Conservation (phyloP, 2,888 invertebrate species). For the Rhaphigaster nebulosa region DNA sequence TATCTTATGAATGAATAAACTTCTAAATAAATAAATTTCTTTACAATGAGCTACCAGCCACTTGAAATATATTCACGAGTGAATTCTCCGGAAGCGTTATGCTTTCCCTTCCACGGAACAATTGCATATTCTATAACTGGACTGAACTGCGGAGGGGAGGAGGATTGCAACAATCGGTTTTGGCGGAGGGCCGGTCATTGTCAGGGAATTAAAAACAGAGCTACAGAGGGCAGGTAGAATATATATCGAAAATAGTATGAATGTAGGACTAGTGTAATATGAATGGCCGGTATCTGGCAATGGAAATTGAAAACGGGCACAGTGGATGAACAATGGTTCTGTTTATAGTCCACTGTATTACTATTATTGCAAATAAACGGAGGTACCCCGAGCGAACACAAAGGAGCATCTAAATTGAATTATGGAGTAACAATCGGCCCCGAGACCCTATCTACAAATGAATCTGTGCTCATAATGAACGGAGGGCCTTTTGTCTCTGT, state of each 20-base stretch:
- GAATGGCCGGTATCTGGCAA: constrained; percentile 21
- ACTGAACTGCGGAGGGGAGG: not conserved
- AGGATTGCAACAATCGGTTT: not conserved
- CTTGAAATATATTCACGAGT: not conserved
- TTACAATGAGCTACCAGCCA: not conserved
- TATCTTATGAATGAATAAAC: too few relatives aligned
- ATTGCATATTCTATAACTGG: constrained; percentile 15
- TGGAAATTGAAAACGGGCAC: constrained; percentile 52
- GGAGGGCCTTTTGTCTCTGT: constrained; percentile 38
- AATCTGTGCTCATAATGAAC: constrained; percentile 60
- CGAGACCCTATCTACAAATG: constrained; percentile 57
- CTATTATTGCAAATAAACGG: constrained; percentile 57
- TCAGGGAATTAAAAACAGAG: constrained; percentile 34
- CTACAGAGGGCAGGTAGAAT: constrained; percentile 29
- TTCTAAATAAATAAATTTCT: not conserved
- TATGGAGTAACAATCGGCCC: constrained; percentile 53
- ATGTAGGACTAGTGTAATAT: constrained; percentile 54
- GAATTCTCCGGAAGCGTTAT: not conserved
- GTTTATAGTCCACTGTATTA: constrained; percentile 57
- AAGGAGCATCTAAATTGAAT: constrained; percentile 56
- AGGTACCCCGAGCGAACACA: constrained; percentile 9
- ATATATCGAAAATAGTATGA: constrained; percentile 41
- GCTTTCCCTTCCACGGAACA: not conserved
- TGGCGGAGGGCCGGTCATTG: constrained; percentile 13
- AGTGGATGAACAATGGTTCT: constrained; percentile 34